These are phyloP conservation scores for Macropus fuliginosus DNA, from an alignment of 2,797 vertebrate species.

Conservation along the genomic window DNA sequence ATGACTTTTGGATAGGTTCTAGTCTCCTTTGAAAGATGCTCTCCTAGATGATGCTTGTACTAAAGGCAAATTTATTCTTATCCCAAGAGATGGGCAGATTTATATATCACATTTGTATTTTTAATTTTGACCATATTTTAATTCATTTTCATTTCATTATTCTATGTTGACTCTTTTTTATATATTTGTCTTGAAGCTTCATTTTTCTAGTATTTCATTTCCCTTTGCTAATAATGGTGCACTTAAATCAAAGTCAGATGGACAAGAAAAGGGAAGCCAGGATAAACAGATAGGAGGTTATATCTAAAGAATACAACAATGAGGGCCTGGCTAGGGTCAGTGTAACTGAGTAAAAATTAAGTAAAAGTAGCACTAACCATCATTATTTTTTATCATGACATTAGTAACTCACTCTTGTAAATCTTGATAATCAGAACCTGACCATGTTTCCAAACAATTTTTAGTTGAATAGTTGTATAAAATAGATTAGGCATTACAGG, in stretches of 20 bases:
- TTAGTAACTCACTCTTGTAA: not conserved
- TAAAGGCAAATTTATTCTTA: not conserved
- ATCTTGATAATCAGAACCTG: conserved; percentile 27
- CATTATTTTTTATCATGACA: conserved; percentile 12
- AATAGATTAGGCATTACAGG: conserved; percentile 37
- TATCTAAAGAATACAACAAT: not conserved
- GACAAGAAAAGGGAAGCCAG: not conserved
- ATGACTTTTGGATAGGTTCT: not conserved
- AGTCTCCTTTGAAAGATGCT: not conserved
- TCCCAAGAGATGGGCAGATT: not conserved
- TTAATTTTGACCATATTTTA: not conserved
- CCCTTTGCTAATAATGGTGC: too few relatives aligned
- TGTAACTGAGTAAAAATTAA: conserved; percentile 17
- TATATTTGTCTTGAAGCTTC: not conserved
- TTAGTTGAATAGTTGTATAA: conserved; percentile 28
- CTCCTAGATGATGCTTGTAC: not conserved
- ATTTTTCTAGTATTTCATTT: not conserved
- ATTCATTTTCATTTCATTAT: not conserved
- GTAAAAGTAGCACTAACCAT: conserved; percentile 17
- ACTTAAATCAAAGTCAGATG: not conserved
- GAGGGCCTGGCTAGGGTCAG: not conserved
- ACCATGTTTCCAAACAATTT: conserved; percentile 39
- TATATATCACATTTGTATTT: not conserved
- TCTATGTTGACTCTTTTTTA: not conserved
- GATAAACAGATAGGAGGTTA: not conserved